Base-by-base conservation (phyloP, 2,113 vertebrate genomes). In the Accipiter virgatus region DNA sequence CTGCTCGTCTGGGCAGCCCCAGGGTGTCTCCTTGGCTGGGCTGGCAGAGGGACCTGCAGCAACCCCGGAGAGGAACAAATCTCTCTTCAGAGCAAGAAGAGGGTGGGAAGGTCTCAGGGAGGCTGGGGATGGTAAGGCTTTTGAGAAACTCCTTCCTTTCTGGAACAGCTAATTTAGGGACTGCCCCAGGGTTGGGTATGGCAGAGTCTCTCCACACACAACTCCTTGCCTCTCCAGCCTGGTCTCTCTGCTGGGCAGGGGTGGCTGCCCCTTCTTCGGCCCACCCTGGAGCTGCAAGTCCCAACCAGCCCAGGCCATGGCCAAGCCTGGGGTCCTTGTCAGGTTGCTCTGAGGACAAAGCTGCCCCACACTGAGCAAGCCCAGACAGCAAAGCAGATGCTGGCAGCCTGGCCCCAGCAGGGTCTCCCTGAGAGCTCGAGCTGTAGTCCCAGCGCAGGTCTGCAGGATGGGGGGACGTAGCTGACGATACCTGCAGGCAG, bases 181-280 rank as follows among this genome's bases (percentile, higher is more conserved):
- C 42, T 71, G 32, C 10, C 42, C 6, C 18, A 5, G 40, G 42
- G 16, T 0, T 66, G 0, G 11, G 12, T 48, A n/a, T 0, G 1
- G 43, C 20, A 84, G 26, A 7, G 8, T 61, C 36, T 81, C 42
- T 90, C 34, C 59, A 53, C 1, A 5, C 0, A 0, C 78, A 79
- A 16, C 16, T 61, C 36, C 52, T 71, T 86, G n/a, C 8, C n/a
- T 89, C 17, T 70, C 45, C 61, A 81, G 45, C 11, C 13, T 50
- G n/a, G 25, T 62, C 16, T 81, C 32, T 83, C 21, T 67, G 36
- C 43, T 0, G 2, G 11, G 23, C 68, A 93, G 50, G 42, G 34
- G 20, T 55, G 52, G n/a, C 13, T 93, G 53, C 55, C 9, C 20
- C 13, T 85, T 90, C 16, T 59, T 55, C 50, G 29, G 11, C 47